phyloP scores from a whole-genome alignment of 2,797 vertebrate species.

The Macrochelys suwanniensis region DNA sequence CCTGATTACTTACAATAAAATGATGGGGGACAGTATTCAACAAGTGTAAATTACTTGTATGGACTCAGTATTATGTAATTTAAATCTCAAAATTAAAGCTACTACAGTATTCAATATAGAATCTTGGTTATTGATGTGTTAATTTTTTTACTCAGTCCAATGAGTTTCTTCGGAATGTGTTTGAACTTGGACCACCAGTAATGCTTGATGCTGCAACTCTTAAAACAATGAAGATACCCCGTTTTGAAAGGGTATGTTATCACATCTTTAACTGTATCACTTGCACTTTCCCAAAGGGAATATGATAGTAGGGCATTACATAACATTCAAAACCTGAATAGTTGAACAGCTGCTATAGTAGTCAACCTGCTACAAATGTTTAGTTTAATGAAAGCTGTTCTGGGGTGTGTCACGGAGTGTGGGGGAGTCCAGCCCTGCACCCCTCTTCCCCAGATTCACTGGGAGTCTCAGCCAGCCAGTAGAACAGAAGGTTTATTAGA shows the following conservation, averaged over 20 bases:
- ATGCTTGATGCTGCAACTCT: constrained; percentile 92
- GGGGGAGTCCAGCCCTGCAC: too few relatives aligned
- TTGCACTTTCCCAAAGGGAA: not conserved
- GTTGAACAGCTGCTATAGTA: not conserved
- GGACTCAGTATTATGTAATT: not conserved
- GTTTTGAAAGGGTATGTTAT: constrained; percentile 93
- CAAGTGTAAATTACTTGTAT: not conserved
- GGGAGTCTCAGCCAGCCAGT: too few relatives aligned
- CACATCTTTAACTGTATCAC: not conserved
- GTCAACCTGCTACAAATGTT: not conserved
- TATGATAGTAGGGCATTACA: not conserved
- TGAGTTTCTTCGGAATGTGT: constrained; percentile 96
- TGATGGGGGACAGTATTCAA: not conserved
- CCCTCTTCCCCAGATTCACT: too few relatives aligned
- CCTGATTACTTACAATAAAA: not conserved
- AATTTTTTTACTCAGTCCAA: constrained; percentile 86
- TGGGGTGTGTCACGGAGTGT: not conserved
- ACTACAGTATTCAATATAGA: not conserved
- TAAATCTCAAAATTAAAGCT: not conserved
- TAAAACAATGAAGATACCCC: constrained; percentile 96
- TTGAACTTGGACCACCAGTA: constrained; percentile 95
- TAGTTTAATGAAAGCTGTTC: not conserved
- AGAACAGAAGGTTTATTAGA: too few relatives aligned
- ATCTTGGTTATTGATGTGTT: not conserved
- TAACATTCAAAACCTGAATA: not conserved